Evolutionary conservation across 2,113 vertebrate species (phyloP).

Genomic region (Coracopsis vasa): DNA sequence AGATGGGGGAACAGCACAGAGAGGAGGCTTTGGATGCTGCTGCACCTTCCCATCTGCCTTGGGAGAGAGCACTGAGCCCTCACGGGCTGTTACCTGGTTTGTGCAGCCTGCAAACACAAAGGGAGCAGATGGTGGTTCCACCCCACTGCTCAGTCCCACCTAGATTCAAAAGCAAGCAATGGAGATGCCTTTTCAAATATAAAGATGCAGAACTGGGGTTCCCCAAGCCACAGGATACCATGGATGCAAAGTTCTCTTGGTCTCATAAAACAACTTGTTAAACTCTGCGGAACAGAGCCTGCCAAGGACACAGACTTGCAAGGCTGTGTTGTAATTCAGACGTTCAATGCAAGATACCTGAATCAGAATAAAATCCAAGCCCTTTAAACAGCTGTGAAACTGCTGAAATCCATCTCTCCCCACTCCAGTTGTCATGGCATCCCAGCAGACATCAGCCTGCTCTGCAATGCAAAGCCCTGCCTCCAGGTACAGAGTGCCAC

Average conservation of each 20-base stretch:
- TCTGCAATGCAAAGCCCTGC: not conserved
- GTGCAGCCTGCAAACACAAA: not conserved
- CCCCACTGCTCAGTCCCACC: not conserved
- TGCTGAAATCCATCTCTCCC: not conserved
- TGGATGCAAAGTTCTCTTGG: not conserved
- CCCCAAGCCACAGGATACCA: not conserved
- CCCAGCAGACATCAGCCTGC: not conserved
- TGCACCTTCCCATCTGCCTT: not conserved
- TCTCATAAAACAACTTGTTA: not conserved
- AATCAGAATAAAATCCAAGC: not conserved
- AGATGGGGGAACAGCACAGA: not conserved
- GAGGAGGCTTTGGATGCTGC: not conserved
- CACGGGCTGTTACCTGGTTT: not conserved
- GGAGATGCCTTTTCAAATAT: not conserved
- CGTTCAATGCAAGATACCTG: not conserved
- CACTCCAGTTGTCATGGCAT: rapidly evolving
- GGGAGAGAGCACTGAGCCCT: not conserved
- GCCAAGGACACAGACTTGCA: not conserved
- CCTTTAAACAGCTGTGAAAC: not conserved
- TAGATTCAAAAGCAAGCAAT: not conserved
- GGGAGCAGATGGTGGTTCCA: not conserved
- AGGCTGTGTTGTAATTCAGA: not conserved
- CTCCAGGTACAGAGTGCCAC: not conserved
- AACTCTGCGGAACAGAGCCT: not conserved
- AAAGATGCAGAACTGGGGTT: not conserved